Evolutionary conservation across 2,888 invertebrate genomes (phyloP).

Genomic region (Tipula lateralis): DNA sequence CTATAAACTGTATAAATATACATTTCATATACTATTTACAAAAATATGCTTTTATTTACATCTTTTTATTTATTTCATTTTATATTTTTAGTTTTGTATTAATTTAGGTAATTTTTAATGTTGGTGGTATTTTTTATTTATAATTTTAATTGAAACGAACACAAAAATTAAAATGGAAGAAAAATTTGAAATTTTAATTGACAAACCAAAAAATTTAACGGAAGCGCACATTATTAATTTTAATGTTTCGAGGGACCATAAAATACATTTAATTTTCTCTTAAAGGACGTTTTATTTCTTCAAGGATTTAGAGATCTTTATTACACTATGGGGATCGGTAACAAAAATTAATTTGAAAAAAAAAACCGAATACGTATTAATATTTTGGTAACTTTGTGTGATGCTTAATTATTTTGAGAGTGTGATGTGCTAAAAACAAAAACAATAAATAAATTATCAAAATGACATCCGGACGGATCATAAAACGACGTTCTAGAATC

Average conservation of each 20-base stretch:
- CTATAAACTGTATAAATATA: background rate
- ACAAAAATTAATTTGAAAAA: background rate
- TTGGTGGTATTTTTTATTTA: background rate
- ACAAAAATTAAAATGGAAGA: constrained; percentile 4
- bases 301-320: background rate
- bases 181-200: background rate
- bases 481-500: background rate
- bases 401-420: background rate
- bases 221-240: background rate
- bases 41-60: constrained; percentile 19
- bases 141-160: background rate
- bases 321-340: background rate
- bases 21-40: background rate
- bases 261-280: background rate
- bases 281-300: background rate
- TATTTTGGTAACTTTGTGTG: background rate
- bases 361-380: background rate
- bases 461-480: background rate
- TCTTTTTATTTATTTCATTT: background rate
- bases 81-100: background rate
- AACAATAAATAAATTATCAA: background rate
- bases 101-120: background rate
- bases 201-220: background rate
- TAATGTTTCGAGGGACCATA: constrained; percentile 1
- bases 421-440: background rate